A percentile compares a stretch with the other conserved stretches of the same genome.
Evolutionary conservation across 2,888 invertebrate species (phyloP).

Genomic region (Hyles lineata): DNA sequence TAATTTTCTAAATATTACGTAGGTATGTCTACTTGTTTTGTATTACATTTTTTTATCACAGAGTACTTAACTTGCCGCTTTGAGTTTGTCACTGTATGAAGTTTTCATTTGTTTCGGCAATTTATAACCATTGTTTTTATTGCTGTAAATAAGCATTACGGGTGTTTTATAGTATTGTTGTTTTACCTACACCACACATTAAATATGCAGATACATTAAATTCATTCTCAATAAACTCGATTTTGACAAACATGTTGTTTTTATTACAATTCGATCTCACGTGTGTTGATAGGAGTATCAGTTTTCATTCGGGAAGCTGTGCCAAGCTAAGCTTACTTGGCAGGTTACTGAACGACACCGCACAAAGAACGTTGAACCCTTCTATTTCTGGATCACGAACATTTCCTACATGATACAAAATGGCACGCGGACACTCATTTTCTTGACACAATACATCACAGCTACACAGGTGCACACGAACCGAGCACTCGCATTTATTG

Average conservation of each 20-base stretch:
- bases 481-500: background rate
- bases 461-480: background rate
- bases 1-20: slow-evolving; percentile 40
- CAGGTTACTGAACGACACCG: slow-evolving; percentile 76
- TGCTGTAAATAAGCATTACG: slow-evolving; percentile 52
- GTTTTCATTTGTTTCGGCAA: slow-evolving; percentile 9
- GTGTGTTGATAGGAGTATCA: slow-evolving; percentile 51
- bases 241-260: slow-evolving; percentile 49
- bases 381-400: slow-evolving; percentile 70
- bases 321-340: slow-evolving; percentile 59
- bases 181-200: slow-evolving; percentile 27
- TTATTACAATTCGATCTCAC: slow-evolving; percentile 38
- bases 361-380: slow-evolving; percentile 67
- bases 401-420: slow-evolving; percentile 57
- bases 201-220: slow-evolving; percentile 28
- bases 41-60: slow-evolving; percentile 48
- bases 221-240: slow-evolving; percentile 53
- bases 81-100: slow-evolving; percentile 14
- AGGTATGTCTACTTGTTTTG: slow-evolving; percentile 51
- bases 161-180: slow-evolving; percentile 42
- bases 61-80: slow-evolving; percentile 45
- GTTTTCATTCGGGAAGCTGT: slow-evolving; percentile 63
- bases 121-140: slow-evolving; percentile 28
- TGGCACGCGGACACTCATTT: slow-evolving; percentile 35
- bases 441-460: slow-evolving; percentile 14